Evolutionary conservation across 2,113 vertebrate species (phyloP), one percentile per base, ranked within the genome.

Genomic region (Saiga tatarica): DNA sequence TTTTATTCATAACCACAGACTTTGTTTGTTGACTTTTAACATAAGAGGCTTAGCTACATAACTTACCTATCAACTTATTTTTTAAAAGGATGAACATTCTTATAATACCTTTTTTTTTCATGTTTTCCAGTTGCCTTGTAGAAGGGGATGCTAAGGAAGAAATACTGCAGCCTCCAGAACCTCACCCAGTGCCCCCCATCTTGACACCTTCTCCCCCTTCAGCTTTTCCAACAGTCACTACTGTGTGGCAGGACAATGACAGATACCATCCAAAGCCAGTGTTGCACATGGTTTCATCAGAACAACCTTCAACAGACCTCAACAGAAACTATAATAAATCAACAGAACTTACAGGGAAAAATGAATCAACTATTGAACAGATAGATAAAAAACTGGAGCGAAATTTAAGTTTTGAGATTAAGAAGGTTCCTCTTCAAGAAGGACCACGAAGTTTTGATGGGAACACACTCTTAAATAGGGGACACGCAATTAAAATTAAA

Each of bases 191-290:
- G 4, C 99, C 99, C 4, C 99, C 99, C 33, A 99, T 99, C 97
- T 99, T 99, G 97, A 99, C 99, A 11, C 99, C 99, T 0, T 99
- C 99, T 57, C 99, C 99, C 1, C 99, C 99, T 0, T 99, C 99
- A 17, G 99, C 99, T 67, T 99, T 99, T 97, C 99, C 99, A 81
- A 99, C 99, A 0, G 99, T 99, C 96, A 99, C 99, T 62, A 99
- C 99, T 0, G 99, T 99, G 89, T 99, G 99, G 98, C 99, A 99
- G 98, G 99, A 99, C 99, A 99, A 99, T 53, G 99, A 99, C 88
- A 99, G 99, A 98, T 99, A 99, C 98, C 99, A 99, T 93, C 99
- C 99, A 94, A 99, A 99, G 98, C 99, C 99, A 12, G 99, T 99
- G 98, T 98, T 99, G 87, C 99, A 99, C 76, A 98, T 99, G 96